These are phyloP conservation scores for Drosophila emarginata DNA, from an alignment of 2,888 invertebrate genomes.

Conservation along the genomic window DNA sequence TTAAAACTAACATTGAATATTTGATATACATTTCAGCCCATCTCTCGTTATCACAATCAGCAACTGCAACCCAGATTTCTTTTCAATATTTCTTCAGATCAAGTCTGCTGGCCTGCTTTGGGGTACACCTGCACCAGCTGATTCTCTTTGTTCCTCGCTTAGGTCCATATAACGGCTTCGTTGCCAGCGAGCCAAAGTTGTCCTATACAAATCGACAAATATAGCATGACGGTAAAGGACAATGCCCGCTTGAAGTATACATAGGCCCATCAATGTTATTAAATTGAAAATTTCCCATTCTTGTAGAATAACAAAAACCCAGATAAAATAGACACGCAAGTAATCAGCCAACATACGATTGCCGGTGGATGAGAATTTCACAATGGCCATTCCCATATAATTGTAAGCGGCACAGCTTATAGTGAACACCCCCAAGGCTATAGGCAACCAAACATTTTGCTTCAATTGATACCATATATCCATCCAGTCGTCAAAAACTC, in stretches of 20 bases:
- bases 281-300: constrained; percentile 91
- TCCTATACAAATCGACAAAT: constrained; percentile 75
- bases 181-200: constrained; percentile 62
- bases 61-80: constrained; percentile 7
- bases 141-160: constrained; percentile 38
- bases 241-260: constrained; percentile 90
- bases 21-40: constrained; percentile 34
- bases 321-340: constrained; percentile 94
- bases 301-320: constrained; percentile 90
- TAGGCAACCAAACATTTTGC: constrained; percentile 84
- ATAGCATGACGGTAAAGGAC: constrained; percentile 90
- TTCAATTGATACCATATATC: constrained; percentile 93
- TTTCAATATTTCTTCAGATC: constrained; percentile 48
- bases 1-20: constrained; percentile 4
- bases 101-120: constrained; percentile 78
- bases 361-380: constrained; percentile 96
- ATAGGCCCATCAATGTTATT: constrained; percentile 90
- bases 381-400: constrained; percentile 94
- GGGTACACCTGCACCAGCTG: constrained; percentile 44
- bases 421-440: constrained; percentile 87
- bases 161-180: constrained; percentile 73
- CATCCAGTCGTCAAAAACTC: constrained; percentile 91
- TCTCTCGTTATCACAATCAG: constrained; percentile 63
- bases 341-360: constrained; percentile 95
- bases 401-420: constrained; percentile 96